Evolutionary conservation across 2,113 vertebrate species (phyloP).

Genomic region (Lepisosteus osseus): DNA sequence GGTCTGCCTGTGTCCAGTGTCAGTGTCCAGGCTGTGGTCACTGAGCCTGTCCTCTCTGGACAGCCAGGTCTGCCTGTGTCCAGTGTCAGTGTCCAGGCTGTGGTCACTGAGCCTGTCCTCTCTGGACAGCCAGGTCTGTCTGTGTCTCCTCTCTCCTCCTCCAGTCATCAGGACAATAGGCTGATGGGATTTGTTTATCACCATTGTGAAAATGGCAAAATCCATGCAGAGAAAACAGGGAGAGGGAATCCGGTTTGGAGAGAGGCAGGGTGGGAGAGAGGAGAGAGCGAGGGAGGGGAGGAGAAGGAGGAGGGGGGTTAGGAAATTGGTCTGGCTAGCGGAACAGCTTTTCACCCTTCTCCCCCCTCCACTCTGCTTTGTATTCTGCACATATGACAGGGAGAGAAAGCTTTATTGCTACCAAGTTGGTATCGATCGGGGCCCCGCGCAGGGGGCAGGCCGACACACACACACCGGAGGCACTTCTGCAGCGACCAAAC

Average conservation of each 20-base stretch:
- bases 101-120: too few species aligned
- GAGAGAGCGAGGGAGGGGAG: conserved; percentile 45
- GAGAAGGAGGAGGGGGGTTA: conserved; percentile 52
- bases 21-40: too few species aligned
- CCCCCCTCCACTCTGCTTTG: conserved; percentile 68
- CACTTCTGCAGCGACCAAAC: conserved; percentile 67
- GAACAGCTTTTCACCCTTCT: conserved; percentile 77
- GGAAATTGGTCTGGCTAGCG: conserved; percentile 77
- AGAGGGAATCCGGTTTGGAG: background rate
- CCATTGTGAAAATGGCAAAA: background rate
- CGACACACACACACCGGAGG: conserved; percentile 60
- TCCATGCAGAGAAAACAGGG: background rate
- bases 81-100: too few species aligned
- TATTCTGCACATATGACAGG: conserved; percentile 79
- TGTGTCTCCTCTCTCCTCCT: background rate
- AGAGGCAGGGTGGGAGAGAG: conserved; percentile 10
- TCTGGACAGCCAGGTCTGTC: too few species aligned
- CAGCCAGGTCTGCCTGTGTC: too few species aligned
- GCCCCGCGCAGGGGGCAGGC: conserved; percentile 63
- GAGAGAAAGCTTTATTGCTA: conserved; percentile 79
- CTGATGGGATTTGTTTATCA: too few species aligned
- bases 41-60: too few species aligned
- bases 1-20: too few species aligned
- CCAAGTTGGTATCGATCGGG: conserved; percentile 80
- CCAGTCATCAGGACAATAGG: too few species aligned